Conservation (phyloP, 1,140 invertebrate genomes). For the Scaptomyza graminum region DNA sequence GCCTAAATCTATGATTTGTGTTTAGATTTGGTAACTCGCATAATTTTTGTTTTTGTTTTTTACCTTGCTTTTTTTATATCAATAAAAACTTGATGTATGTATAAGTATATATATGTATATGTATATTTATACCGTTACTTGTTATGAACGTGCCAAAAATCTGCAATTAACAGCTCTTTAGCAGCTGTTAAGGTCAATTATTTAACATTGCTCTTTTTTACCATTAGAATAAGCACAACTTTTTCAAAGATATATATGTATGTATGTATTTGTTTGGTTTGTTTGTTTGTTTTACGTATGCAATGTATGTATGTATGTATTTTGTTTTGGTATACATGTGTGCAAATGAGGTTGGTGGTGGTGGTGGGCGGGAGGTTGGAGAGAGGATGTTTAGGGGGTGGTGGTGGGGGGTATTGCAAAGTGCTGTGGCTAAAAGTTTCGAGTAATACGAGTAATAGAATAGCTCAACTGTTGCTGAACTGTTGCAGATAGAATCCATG, state of each 20-base stretch:
- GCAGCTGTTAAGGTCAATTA: constrained; percentile 15
- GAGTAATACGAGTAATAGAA: background rate
- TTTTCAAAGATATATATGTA: background rate
- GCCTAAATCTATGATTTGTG: constrained; percentile 75
- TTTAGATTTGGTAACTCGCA: constrained; percentile 57
- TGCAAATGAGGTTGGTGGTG: background rate
- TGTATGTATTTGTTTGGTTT: background rate
- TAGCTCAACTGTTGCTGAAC: background rate
- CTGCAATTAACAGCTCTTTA: constrained; percentile 35
- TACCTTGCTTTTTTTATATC: constrained; percentile 6
- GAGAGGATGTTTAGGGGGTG: background rate
- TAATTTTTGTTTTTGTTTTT: constrained; percentile 27
- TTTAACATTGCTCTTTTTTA: constrained; percentile 50
- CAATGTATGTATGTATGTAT: constrained; percentile 1
- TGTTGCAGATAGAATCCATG: background rate
- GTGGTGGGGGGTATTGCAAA: background rate
- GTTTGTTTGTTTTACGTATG: constrained; percentile 21
- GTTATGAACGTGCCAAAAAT: constrained; percentile 15
- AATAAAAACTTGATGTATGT: constrained; percentile 45
- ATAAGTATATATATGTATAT: constrained; percentile 20
- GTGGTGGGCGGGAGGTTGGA: too few relatives aligned
- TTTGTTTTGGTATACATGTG: constrained; percentile 5
- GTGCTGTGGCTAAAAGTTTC: background rate
- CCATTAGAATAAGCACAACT: constrained; percentile 22
- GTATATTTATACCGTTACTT: constrained; percentile 29